A percentile compares a stretch with the other conserved stretches of the same genome.
These are phyloP conservation scores for Notodonta ziczac DNA, from an alignment of 2,888 invertebrate genomes.

Conservation along the genomic window DNA sequence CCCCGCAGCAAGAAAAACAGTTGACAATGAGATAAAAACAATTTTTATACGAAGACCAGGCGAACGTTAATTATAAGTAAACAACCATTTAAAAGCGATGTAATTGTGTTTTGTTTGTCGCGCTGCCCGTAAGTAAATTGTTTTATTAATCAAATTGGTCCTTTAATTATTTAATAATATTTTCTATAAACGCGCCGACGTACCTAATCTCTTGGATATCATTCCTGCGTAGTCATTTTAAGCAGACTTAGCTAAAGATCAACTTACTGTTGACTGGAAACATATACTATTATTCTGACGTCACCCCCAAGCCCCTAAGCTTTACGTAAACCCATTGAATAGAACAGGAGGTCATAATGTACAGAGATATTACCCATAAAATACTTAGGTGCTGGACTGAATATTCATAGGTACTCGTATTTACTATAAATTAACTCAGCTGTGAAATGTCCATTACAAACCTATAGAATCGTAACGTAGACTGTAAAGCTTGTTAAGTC, in stretches of 20 bases:
- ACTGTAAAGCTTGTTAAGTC: too few species aligned
- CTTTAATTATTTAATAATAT: conserved; percentile 7
- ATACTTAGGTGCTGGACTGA: too few species aligned
- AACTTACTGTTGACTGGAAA: too few species aligned
- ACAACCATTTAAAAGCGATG: conserved; percentile 13
- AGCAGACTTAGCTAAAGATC: too few species aligned
- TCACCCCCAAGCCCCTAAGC: not conserved
- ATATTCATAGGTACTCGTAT: too few species aligned
- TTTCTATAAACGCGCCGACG: too few species aligned
- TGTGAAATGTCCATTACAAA: too few species aligned
- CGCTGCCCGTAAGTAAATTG: conserved; percentile 2
- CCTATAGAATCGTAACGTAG: not conserved
- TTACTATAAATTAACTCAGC: too few species aligned
- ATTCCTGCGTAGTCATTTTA: too few species aligned
- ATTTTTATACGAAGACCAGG: not conserved
- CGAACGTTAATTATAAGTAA: conserved; percentile 15
- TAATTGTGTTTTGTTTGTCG: conserved; percentile 15
- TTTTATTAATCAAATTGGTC: conserved; percentile 1
- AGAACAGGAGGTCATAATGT: too few species aligned
- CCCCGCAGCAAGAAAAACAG: not conserved
- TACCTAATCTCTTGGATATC: too few species aligned
- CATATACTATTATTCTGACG: not conserved
- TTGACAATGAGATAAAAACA: not conserved
- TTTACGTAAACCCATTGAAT: not conserved
- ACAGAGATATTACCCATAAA: too few species aligned